Percentiles rank a stretch among this genome's conserved stretches.
Evolutionary conservation across 2,888 invertebrate genomes (phyloP).

Genomic region (Callyntrura sp.): DNA sequence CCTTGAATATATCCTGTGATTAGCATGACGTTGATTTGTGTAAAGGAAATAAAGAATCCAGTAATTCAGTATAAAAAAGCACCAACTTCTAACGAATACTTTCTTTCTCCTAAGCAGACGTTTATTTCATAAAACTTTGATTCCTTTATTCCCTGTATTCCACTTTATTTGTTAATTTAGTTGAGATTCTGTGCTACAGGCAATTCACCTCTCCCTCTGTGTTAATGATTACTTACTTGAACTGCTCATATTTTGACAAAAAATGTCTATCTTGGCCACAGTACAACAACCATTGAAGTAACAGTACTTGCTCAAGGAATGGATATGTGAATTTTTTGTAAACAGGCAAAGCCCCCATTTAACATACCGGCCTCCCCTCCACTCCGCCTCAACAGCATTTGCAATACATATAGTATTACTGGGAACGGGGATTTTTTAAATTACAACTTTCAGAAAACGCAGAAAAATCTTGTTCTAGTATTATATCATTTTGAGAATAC

Average conservation of each 20-base stretch:
- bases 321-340: neutral
- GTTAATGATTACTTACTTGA: neutral
- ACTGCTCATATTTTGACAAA: neutral
- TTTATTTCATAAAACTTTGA: too few species aligned
- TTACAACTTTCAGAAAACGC: neutral
- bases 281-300: conserved; percentile 3
- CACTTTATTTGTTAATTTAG: neutral
- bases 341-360: neutral
- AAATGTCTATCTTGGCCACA: too few species aligned
- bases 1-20: neutral
- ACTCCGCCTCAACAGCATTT: neutral
- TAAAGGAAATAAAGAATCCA: neutral
- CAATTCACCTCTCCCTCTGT: neutral
- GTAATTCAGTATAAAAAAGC: neutral
- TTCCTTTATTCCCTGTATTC: too few species aligned
- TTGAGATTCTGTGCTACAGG: neutral
- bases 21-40: conserved; percentile 6
- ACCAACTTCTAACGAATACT: too few species aligned
- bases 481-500: conserved; percentile 17
- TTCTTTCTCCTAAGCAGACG: too few species aligned
- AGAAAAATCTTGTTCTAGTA: conserved; percentile 27
- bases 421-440: neutral
- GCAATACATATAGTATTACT: neutral
- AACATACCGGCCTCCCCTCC: conserved; percentile 24
- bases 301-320: neutral